These are phyloP conservation scores for Scaptomyza caliginosa DNA, from an alignment of 2,888 invertebrate genomes.

Conservation along the genomic window DNA sequence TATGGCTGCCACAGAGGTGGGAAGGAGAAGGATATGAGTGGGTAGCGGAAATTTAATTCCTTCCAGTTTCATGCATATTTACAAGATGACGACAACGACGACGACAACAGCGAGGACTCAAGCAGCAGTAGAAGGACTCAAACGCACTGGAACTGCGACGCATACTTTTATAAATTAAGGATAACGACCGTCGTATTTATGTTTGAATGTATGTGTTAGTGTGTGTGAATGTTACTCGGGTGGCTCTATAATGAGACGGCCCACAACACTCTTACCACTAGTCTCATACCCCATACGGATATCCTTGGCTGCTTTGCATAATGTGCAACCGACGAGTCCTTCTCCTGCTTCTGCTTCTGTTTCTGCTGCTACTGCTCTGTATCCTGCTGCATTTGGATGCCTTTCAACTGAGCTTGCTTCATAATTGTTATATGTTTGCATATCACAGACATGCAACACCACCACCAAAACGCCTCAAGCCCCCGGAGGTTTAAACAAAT, in stretches of 20 bases:
- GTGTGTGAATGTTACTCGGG: slow-evolving; percentile 42
- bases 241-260: slow-evolving; percentile 67
- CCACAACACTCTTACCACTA: background rate
- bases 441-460: slow-evolving; percentile 24
- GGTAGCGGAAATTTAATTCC: slow-evolving; percentile 68
- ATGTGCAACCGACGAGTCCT: slow-evolving; percentile 29
- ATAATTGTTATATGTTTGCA: slow-evolving; percentile 72
- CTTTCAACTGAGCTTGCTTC: slow-evolving; percentile 40
- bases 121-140: slow-evolving; percentile 15
- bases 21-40: background rate
- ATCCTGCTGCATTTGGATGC: slow-evolving; percentile 14
- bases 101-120: slow-evolving; percentile 39
- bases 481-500: slow-evolving; percentile 50
- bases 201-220: slow-evolving; percentile 1
- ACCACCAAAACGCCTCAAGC: background rate
- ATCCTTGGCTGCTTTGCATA: slow-evolving; percentile 66
- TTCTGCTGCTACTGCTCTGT: background rate
- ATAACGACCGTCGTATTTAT: slow-evolving; percentile 69
- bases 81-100: slow-evolving; percentile 60
- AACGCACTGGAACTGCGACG: slow-evolving; percentile 29
- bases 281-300: slow-evolving; percentile 20
- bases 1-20: slow-evolving; percentile 35
- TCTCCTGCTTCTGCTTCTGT: background rate
- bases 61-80: slow-evolving; percentile 77
- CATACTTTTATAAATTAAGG: slow-evolving; percentile 78